These are phyloP conservation scores for Pedicia rivosa DNA, from an alignment of 2,888 invertebrate species.

Conservation along the genomic window DNA sequence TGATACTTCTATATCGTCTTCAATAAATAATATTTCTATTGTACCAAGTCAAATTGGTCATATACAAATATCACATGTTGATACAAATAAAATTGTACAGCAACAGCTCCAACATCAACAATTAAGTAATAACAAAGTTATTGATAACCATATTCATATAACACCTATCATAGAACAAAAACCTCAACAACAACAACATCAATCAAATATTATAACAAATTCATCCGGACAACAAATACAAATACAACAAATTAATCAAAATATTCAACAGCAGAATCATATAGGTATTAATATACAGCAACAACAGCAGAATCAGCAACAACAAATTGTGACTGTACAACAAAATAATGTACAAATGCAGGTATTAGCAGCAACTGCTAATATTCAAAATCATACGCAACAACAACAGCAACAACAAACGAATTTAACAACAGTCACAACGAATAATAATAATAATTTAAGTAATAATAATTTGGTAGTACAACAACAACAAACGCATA, in stretches of 20 bases:
- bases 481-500: slow-evolving; percentile 5
- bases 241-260: slow-evolving; percentile 4
- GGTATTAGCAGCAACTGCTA: no score
- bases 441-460: background rate
- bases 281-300: no score
- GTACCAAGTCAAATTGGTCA: slow-evolving; percentile 33
- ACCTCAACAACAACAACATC: slow-evolving; percentile 13
- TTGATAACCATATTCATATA: slow-evolving; percentile 32
- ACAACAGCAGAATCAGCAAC: no score
- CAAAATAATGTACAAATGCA: slow-evolving; percentile 11
- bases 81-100: slow-evolving; percentile 17
- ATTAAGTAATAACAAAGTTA: slow-evolving; percentile 20
- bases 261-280: background rate
- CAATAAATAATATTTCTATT: no score
- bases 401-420: no score
- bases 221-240: slow-evolving; percentile 9
- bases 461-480: slow-evolving; percentile 1
- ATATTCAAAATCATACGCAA: no score
- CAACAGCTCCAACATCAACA: no score
- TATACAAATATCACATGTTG: slow-evolving; percentile 31
- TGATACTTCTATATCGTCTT: slow-evolving; percentile 8
- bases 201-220: slow-evolving; percentile 8
- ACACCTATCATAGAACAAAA: slow-evolving; percentile 26
- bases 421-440: no score
- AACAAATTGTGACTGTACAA: no score